phyloP scores from a whole-genome alignment of 2,888 invertebrate species.

The Lasiommata megera region DNA sequence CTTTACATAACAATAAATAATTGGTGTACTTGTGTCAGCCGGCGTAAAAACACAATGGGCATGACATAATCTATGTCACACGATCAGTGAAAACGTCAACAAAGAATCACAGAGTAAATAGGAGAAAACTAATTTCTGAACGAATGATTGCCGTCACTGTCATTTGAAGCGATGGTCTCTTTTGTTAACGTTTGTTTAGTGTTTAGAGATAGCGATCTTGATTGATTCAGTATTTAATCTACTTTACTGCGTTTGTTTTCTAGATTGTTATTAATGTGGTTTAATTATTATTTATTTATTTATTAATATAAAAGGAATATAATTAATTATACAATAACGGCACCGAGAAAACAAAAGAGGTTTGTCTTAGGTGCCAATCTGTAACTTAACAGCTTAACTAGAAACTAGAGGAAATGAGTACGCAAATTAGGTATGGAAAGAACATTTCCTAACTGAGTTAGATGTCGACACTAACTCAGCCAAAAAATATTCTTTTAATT shows the following conservation, averaged over 20 bases:
- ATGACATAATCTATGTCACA: constrained; percentile 40
- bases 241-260: background rate
- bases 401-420: too few relatives aligned
- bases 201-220: constrained; percentile 2
- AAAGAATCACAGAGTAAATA: constrained; percentile 1
- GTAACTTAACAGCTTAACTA: too few relatives aligned
- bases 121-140: constrained; percentile 15
- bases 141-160: constrained; percentile 3
- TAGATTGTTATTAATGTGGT: background rate
- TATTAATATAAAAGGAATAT: too few relatives aligned
- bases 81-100: constrained; percentile 19
- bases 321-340: too few relatives aligned
- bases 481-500: too few relatives aligned
- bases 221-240: background rate
- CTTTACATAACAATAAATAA: constrained; percentile 58
- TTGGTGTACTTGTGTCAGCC: constrained; percentile 48
- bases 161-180: background rate
- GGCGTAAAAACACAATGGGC: constrained; percentile 39
- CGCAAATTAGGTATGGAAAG: too few relatives aligned
- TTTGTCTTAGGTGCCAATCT: too few relatives aligned
- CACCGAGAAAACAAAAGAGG: too few relatives aligned
- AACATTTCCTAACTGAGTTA: too few relatives aligned
- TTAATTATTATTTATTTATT: background rate
- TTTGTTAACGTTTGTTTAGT: constrained; percentile 4
- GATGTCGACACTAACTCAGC: too few relatives aligned